A percentile compares a stretch with the other conserved stretches of the same genome.
Evolutionary conservation across 2,888 invertebrate genomes (phyloP).

Genomic region (Trichogramma evanescens): DNA sequence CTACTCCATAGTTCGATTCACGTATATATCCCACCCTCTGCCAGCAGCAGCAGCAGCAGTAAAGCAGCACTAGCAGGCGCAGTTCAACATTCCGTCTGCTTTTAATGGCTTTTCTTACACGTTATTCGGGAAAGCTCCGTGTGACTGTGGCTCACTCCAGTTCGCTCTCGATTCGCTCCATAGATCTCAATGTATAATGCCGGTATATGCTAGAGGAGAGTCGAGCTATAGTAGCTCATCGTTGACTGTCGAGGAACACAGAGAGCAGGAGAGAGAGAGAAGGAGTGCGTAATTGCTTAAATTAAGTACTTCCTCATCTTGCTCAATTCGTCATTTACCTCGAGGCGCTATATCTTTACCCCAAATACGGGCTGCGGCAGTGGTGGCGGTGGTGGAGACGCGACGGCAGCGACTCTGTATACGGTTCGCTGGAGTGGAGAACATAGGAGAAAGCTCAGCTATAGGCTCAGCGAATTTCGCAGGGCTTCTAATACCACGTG

Average conservation of each 20-base stretch:
- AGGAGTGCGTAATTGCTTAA: slow-evolving; percentile 25
- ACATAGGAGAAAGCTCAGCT: too few species aligned
- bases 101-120: slow-evolving; percentile 18
- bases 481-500: too few species aligned
- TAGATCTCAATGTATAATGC: too few species aligned
- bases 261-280: slow-evolving; percentile 2
- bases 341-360: slow-evolving; percentile 14
- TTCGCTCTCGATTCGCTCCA: too few species aligned
- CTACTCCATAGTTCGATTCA: too few species aligned
- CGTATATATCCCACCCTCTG: neutral
- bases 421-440: too few species aligned
- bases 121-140: neutral
- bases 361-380: too few species aligned
- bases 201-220: too few species aligned
- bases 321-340: slow-evolving; percentile 26
- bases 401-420: too few species aligned
- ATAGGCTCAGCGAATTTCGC: too few species aligned
- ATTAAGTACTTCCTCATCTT: slow-evolving; percentile 30
- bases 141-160: neutral
- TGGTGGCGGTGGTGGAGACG: too few species aligned
- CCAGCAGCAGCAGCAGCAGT: neutral
- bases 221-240: neutral
- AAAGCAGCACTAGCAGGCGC: neutral
- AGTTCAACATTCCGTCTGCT: slow-evolving; percentile 3
- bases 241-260: slow-evolving; percentile 6